A percentile compares a stretch with the other conserved stretches of the same genome.
phyloP scores from a whole-genome alignment of 1,140 invertebrate species.

The Onthophagus taurus region DNA sequence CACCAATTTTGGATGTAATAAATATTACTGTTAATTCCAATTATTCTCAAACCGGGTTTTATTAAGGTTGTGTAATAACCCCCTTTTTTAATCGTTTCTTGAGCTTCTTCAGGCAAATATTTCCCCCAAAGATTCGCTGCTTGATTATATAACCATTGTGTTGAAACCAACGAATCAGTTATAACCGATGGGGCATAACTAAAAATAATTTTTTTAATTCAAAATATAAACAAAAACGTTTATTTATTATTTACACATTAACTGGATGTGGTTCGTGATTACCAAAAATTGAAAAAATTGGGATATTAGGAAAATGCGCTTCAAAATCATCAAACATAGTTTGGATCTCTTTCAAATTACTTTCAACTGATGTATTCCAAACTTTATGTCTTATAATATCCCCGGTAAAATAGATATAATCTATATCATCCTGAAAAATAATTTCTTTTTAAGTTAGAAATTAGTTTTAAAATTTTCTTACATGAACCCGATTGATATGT shows the following conservation, averaged over 20 bases:
- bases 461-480: constrained; percentile 6
- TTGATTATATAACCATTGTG: constrained; percentile 57
- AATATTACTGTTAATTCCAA: constrained; percentile 62
- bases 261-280: constrained; percentile 82
- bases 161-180: constrained; percentile 40
- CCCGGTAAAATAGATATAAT: constrained; percentile 73
- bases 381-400: constrained; percentile 75
- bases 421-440: constrained; percentile 45
- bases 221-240: neutral
- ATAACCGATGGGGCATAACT: constrained; percentile 12
- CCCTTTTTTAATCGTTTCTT: constrained; percentile 47
- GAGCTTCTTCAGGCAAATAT: constrained; percentile 52
- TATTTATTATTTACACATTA: constrained; percentile 54
- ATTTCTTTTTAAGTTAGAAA: neutral
- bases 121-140: constrained; percentile 49
- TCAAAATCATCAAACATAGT: constrained; percentile 49
- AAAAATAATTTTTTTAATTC: neutral
- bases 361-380: constrained; percentile 63
- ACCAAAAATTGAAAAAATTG: constrained; percentile 63
- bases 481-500: constrained; percentile 40
- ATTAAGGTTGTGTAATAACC: constrained; percentile 61
- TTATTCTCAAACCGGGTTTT: constrained; percentile 54
- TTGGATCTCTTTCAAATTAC: constrained; percentile 51
- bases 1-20: constrained; percentile 64
- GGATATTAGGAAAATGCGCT: constrained; percentile 47